Conservation (phyloP, 2,797 vertebrate genomes). For the Semaprochilodus insignis region DNA sequence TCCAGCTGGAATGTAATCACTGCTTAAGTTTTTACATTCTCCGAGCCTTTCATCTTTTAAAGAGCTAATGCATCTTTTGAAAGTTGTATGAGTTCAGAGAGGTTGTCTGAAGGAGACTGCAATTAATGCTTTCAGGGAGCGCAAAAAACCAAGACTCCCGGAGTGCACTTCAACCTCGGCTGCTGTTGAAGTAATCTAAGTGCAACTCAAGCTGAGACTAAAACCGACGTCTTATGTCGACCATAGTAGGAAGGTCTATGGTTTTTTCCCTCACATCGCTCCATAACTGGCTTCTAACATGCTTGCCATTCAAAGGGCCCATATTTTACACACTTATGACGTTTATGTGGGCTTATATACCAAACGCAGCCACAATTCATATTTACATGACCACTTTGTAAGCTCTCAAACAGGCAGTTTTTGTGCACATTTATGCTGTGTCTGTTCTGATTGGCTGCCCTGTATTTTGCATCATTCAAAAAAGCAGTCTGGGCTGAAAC, state of each 20-base stretch:
- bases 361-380: too few relatives aligned
- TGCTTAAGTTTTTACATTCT: slow-evolving; percentile 44
- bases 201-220: slow-evolving; percentile 65
- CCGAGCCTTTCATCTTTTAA: slow-evolving; percentile 45
- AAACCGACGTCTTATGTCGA: slow-evolving; percentile 69
- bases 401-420: too few relatives aligned
- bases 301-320: background rate
- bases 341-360: too few relatives aligned
- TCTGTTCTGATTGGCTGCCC: too few relatives aligned
- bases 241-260: slow-evolving; percentile 5
- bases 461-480: too few relatives aligned
- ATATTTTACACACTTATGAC: too few relatives aligned
- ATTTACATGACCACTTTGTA: too few relatives aligned
- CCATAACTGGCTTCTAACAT: background rate
- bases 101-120: slow-evolving; percentile 50
- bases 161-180: slow-evolving; percentile 59
- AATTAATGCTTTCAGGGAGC: slow-evolving; percentile 53
- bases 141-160: slow-evolving; percentile 33
- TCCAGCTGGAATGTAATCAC: slow-evolving; percentile 32
- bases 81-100: slow-evolving; percentile 46
- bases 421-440: too few relatives aligned
- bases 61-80: slow-evolving; percentile 45
- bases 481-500: too few relatives aligned
- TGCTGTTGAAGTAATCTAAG: slow-evolving; percentile 66
- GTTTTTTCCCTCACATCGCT: background rate